Evolutionary conservation across 2,888 invertebrate species (phyloP), one percentile per base, ranked within the genome.

Genomic region (Tricholauxania praeusta): DNA sequence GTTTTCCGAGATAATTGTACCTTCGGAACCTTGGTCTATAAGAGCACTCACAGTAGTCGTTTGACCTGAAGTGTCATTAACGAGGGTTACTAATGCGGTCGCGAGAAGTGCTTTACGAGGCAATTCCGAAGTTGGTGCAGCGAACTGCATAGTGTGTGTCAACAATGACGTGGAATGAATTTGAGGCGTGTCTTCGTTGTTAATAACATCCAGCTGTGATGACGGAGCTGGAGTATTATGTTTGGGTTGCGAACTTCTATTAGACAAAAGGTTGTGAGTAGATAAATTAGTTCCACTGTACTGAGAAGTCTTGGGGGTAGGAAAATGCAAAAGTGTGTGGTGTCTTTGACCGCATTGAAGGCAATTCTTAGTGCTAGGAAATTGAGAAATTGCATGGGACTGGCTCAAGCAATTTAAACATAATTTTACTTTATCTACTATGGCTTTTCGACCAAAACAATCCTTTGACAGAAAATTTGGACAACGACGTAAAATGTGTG

Each of bases 1-100:
- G 12, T 59, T 14, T 51, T 73, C 71, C 14, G 73, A 71, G 15
- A 73, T 66, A 22, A 66, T 32, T n/a, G 66, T 69, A 5, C 60
- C 70, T 60, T 66, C 70, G 3, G 71, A 73, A 14, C 73, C 70
- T 48, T 70, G 66, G 49, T 73, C 73, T 12, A 73, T 59, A 2
- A 73, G 57, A 14, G 73, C 73, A 53, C 28, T n/a, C 12, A 66
- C 17, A 17, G 64, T 12, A n/a, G 15, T 47, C 7, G 65, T 60
- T 17, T 66, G 53, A n/a, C 51, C 32, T 12, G 64, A 59, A 57
- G 15, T 22, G 55, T 67, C 71, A 57, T 60, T 73, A 12, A 14
- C 14, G 19, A 70, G 19, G 0, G 49, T 15, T 15, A 70, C 53
- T 17, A 70, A 39, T 17, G 63, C 57, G 1, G 67, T 71, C 8